Evolutionary conservation across 2,888 invertebrate species (phyloP).

Genomic region (Operophtera brumata): DNA sequence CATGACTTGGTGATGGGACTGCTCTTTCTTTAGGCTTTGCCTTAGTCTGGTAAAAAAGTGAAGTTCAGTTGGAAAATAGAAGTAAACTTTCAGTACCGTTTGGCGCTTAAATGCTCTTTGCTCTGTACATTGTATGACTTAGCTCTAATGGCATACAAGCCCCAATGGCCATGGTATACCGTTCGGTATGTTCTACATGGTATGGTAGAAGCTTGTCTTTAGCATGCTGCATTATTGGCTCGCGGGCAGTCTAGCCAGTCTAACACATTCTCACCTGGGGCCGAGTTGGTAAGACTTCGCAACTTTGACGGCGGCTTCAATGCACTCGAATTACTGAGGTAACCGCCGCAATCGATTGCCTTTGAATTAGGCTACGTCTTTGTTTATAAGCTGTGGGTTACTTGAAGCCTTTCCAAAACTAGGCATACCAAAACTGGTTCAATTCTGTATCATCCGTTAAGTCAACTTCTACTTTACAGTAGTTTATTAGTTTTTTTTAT

Average conservation of each 20-base stretch:
- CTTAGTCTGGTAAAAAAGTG: no score
- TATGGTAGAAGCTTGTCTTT: constrained; percentile 1
- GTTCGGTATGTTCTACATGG: not conserved
- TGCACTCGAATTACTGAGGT: constrained; percentile 61
- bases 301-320: constrained; percentile 69
- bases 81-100: no score
- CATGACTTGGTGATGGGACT: no score
- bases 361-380: constrained; percentile 40
- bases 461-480: no score
- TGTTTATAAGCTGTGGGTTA: constrained; percentile 31
- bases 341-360: constrained; percentile 61
- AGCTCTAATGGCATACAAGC: no score
- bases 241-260: constrained; percentile 76
- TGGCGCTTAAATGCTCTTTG: no score
- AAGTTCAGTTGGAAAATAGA: no score
- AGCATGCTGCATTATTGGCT: constrained; percentile 59
- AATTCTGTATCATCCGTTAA: not conserved
- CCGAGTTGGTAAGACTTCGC: constrained; percentile 75
- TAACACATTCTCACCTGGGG: constrained; percentile 80
- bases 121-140: no score
- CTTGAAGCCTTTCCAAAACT: constrained; percentile 4
- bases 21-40: no score
- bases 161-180: not conserved
- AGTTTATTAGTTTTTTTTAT: no score
- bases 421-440: not conserved